These are phyloP conservation scores for Lypha dubia DNA, from an alignment of 2,888 invertebrate species.

Conservation along the genomic window DNA sequence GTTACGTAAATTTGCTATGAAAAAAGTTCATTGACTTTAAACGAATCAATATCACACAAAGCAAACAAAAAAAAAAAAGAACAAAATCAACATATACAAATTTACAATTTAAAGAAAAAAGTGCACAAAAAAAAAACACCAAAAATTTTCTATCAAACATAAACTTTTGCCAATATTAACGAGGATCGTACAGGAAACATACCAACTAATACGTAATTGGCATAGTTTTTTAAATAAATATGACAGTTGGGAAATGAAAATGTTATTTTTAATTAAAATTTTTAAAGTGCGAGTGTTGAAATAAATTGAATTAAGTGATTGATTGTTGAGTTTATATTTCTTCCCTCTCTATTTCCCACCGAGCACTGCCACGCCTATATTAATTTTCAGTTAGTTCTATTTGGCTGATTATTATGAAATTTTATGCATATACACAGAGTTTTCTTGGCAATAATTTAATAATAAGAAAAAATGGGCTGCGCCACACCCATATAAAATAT, in stretches of 20 bases:
- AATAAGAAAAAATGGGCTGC: too few relatives aligned
- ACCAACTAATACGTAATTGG: neutral
- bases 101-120: slow-evolving; percentile 45
- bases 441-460: too few relatives aligned
- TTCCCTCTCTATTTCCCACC: too few relatives aligned
- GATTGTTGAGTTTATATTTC: too few relatives aligned
- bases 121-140: neutral
- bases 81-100: slow-evolving; percentile 30
- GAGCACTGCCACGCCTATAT: too few relatives aligned
- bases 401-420: too few relatives aligned
- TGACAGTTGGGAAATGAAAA: neutral
- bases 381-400: too few relatives aligned
- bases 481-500: too few relatives aligned
- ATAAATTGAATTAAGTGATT: too few relatives aligned
- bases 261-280: too few relatives aligned
- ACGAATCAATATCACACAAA: slow-evolving; percentile 25
- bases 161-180: neutral
- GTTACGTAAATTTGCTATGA: slow-evolving; percentile 63
- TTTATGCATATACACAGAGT: too few relatives aligned
- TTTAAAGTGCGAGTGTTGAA: too few relatives aligned
- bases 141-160: slow-evolving; percentile 34
- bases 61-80: neutral
- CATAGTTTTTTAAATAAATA: neutral
- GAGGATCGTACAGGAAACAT: neutral
- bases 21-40: slow-evolving; percentile 70